phyloP scores from a whole-genome alignment of 2,888 invertebrate genomes.

The Dicyrtoma fusca region DNA sequence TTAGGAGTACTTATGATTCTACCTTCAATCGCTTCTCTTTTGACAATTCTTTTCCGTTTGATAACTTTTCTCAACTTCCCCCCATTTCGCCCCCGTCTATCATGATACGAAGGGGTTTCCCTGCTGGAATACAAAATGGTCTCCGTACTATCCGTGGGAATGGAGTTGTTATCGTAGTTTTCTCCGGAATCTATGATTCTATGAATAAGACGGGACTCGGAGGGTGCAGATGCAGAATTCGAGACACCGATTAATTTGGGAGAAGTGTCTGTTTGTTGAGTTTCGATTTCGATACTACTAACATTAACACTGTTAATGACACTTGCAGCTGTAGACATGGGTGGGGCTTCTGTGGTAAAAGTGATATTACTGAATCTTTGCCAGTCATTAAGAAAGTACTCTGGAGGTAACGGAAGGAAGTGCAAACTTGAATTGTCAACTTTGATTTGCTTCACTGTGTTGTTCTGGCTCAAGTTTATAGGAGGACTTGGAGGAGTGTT shows the following conservation, averaged over 20 bases:
- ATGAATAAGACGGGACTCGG: too few relatives aligned
- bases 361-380: background rate
- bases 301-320: too few relatives aligned
- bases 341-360: background rate
- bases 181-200: too few relatives aligned
- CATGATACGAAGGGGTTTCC: background rate
- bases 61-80: constrained; percentile 31
- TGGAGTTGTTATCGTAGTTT: too few relatives aligned
- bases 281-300: too few relatives aligned
- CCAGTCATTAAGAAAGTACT: constrained; percentile 28
- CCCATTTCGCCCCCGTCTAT: constrained; percentile 1
- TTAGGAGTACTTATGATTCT: too few relatives aligned
- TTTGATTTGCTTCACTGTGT: too few relatives aligned
- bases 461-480: background rate
- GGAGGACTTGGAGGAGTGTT: background rate
- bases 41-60: constrained; percentile 27
- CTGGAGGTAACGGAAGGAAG: constrained; percentile 22
- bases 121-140: constrained; percentile 18
- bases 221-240: too few relatives aligned
- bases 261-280: too few relatives aligned
- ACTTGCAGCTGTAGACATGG: background rate
- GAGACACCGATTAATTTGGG: too few relatives aligned
- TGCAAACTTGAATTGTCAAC: constrained; percentile 2
- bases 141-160: background rate
- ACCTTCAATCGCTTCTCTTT: constrained; percentile 14